Evolutionary conservation across 2,888 invertebrate species (phyloP), one percentile per base, ranked within the genome.

Genomic region (Nebria salina): DNA sequence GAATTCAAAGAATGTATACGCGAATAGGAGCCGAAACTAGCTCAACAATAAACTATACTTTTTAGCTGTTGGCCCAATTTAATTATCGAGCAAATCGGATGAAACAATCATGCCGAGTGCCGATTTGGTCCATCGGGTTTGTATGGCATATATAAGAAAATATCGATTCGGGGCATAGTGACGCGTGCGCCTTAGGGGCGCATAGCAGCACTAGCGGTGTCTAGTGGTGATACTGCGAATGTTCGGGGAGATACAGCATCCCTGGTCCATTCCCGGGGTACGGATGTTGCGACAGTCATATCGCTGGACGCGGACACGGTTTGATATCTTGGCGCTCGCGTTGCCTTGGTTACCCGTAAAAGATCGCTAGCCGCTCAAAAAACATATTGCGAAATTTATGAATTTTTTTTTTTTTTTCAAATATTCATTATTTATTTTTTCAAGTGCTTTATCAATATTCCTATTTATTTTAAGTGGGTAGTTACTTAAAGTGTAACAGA

Each of bases 201-300:
- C 1, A 13, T 54, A 13, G 54, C 26, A 70, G 80, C 80, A 75
- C 80, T 75, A 64, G 80, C 80, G 80, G 15, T 73, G 79, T 75
- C 80, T 80, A 65, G 75, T 70, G 79, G 75, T 65, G 70, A 65
- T 41, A n/a, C 25, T 68, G 75, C 70, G n/a, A 68, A 75, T 41
- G 43, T 54, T 8, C 75, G 72, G 73, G 15, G 13, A 43, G 70
- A 64, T 65, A 75, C 80, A 80, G 80, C 80, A 80, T 80, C 80
- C 80, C 80, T 80, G 80, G 80, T 80, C 80, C 80, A 75, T 80
- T 80, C 80, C 80, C 80, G 80, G 80, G 80, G 54, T 66, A 68
- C 79, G 79, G 54, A 54, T 54, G 54, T 68, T 79, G 79, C 79
- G 73, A 74, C 74, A 79, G 79, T 79, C 66, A 75, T 68, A 68